phyloP scores from a whole-genome alignment of 2,797 vertebrate species.

The Eutrigla gurnardus region DNA sequence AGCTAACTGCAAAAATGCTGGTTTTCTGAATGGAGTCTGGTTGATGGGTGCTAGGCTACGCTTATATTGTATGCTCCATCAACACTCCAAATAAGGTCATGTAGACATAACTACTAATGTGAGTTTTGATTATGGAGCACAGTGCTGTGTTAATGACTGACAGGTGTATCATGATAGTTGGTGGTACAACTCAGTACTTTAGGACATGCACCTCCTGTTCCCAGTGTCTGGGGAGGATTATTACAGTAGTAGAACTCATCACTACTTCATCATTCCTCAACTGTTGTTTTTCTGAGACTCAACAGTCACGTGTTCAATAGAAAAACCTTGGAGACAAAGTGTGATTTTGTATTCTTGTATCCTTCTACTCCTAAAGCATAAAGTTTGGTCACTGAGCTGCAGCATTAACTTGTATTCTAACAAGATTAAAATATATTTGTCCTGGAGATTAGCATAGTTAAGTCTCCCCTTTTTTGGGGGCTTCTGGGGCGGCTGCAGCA shows the following conservation, averaged over 20 bases:
- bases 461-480: conserved; percentile 87
- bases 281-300: conserved; percentile 58
- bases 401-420: conserved; percentile 99
- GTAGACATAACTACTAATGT: background rate
- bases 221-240: conserved; percentile 2
- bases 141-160: background rate
- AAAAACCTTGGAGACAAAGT: conserved; percentile 38
- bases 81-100: too few relatives aligned
- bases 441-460: conserved; percentile 99
- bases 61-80: too few relatives aligned
- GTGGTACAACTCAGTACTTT: background rate
- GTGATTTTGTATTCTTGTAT: conserved; percentile 74
- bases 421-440: conserved; percentile 99
- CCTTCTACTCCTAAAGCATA: conserved; percentile 77
- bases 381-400: conserved; percentile 93
- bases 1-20: too few relatives aligned
- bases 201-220: background rate
- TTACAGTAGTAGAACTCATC: background rate
- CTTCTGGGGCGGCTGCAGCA: conserved; percentile 88
- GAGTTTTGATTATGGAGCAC: background rate
- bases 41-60: too few relatives aligned
- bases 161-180: background rate
- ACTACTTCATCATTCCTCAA: conserved; percentile 39
- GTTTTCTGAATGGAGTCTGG: too few relatives aligned
- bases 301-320: conserved; percentile 3